phyloP scores from a whole-genome alignment of 2,888 invertebrate genomes.

The Cantharis flavilabris region DNA sequence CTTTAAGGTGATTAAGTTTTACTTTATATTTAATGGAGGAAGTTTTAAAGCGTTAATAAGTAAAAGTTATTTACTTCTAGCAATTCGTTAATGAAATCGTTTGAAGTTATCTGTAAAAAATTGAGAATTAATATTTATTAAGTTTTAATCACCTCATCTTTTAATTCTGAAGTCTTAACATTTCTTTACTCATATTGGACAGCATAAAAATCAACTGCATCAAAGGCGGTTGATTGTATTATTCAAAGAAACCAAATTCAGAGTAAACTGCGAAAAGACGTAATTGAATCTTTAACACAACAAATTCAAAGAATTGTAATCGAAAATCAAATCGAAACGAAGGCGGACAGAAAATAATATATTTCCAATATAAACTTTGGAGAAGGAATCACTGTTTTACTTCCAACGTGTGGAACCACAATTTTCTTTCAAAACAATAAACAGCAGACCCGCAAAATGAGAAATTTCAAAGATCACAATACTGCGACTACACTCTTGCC shows the following conservation, averaged over 20 bases:
- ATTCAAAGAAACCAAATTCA: too few species aligned
- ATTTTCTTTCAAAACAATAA: not conserved
- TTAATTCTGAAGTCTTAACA: too few species aligned
- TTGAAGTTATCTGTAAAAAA: not conserved
- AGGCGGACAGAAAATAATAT: not conserved
- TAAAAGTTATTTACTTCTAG: not conserved
- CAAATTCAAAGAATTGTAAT: not conserved
- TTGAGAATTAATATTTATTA: too few species aligned
- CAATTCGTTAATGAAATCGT: not conserved
- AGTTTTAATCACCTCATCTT: too few species aligned
- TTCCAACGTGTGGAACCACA: not conserved
- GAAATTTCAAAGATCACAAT: not conserved
- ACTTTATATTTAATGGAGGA: not conserved
- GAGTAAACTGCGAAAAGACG: not conserved
- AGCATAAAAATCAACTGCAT: too few species aligned
- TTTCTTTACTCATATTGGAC: not conserved
- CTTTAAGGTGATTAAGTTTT: not conserved
- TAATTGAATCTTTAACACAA: not conserved
- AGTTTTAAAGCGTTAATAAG: not conserved
- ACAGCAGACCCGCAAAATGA: not conserved
- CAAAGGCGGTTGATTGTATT: too few species aligned
- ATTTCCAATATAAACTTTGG: not conserved
- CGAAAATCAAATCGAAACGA: not conserved
- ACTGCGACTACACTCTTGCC: not conserved
- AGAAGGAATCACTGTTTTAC: not conserved